A percentile compares a stretch with the other conserved stretches of the same genome.
Evolutionary conservation across 2,888 invertebrate genomes (phyloP).

Genomic region (Mimumesa dahlbomi): DNA sequence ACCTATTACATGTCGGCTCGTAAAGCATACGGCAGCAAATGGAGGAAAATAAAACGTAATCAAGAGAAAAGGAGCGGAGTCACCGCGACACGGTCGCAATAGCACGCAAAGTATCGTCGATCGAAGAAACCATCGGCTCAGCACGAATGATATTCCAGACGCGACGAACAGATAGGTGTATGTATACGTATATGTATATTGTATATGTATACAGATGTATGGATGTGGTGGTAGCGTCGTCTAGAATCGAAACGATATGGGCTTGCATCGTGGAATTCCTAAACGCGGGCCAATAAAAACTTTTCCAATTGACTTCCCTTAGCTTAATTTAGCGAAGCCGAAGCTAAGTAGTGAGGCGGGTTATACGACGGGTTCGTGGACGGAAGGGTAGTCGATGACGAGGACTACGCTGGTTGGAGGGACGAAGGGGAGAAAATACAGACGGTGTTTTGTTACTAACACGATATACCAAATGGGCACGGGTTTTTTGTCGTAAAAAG

Average conservation of each 20-base stretch:
- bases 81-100: conserved; percentile 21
- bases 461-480: too few species aligned
- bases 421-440: not conserved
- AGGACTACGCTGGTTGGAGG: not conserved
- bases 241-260: conserved; percentile 62
- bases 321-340: conserved; percentile 70
- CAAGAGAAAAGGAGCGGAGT: conserved; percentile 8
- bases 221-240: conserved; percentile 31
- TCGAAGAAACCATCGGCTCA: conserved; percentile 27
- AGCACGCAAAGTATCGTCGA: conserved; percentile 33
- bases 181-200: too few species aligned
- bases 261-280: conserved; percentile 67
- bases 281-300: conserved; percentile 74
- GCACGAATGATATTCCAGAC: conserved; percentile 28
- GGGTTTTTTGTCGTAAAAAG: too few species aligned
- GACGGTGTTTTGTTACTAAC: too few species aligned
- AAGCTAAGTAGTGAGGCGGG: conserved; percentile 64
- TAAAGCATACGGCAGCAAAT: conserved; percentile 37
- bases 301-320: conserved; percentile 75
- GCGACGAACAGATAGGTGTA: not conserved
- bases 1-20: conserved; percentile 45
- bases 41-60: conserved; percentile 38
- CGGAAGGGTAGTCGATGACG: conserved; percentile 43
- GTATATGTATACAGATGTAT: too few species aligned
- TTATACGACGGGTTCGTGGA: conserved; percentile 48